Evolutionary conservation across 2,113 vertebrate species (phyloP).

Genomic region (Melanostigma gelatinosum): DNA sequence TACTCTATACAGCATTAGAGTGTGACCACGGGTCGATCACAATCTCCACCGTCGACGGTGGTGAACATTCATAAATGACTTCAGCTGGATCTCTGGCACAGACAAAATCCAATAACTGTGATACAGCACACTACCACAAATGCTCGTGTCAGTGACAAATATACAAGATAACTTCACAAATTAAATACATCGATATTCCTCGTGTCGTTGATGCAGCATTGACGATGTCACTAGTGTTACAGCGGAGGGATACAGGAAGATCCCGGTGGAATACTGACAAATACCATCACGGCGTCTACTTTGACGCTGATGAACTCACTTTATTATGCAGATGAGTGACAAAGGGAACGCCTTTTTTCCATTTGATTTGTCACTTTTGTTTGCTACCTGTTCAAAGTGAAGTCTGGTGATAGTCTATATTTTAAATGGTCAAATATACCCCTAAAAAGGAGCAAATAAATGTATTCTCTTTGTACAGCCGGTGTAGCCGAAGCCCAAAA

Average conservation of each 20-base stretch:
- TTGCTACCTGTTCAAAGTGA: neutral
- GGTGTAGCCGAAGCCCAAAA: neutral
- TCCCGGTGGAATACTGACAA: neutral
- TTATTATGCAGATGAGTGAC: neutral
- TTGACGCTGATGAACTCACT: neutral
- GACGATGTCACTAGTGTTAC: slow-evolving; percentile 26
- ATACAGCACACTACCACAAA: slow-evolving; percentile 29
- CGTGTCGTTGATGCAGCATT: slow-evolving; percentile 30
- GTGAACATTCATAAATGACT: slow-evolving; percentile 60
- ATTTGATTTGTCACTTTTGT: neutral
- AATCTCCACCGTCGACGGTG: slow-evolving; percentile 4
- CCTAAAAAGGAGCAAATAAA: neutral
- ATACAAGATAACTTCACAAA: slow-evolving; percentile 43
- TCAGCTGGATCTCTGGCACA: slow-evolving; percentile 62
- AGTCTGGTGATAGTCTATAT: neutral
- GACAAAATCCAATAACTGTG: slow-evolving; percentile 30
- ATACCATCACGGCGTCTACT: neutral
- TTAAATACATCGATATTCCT: slow-evolving; percentile 9
- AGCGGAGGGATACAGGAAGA: slow-evolving; percentile 5
- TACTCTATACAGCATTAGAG: slow-evolving; percentile 47
- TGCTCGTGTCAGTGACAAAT: slow-evolving; percentile 25
- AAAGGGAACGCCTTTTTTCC: neutral
- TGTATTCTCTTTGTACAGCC: neutral
- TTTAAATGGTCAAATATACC: neutral
- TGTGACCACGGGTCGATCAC: neutral